Base-by-base conservation (phyloP, 2,888 invertebrate species). In the Syrphus vitripennis region DNA sequence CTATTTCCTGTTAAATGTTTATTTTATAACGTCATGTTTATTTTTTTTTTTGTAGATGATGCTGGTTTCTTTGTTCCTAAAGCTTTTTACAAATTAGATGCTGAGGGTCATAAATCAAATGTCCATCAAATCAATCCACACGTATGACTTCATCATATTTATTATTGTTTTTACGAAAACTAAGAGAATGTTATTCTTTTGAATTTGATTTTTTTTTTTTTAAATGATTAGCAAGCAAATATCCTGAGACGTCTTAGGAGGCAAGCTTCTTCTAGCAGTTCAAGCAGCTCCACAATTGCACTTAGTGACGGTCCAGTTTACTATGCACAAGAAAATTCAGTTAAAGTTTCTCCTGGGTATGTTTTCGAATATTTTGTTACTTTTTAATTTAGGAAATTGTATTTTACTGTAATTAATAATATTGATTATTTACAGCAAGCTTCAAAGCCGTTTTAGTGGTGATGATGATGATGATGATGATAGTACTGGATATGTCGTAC, bases 61-160 rank as follows among this genome's bases (percentile, higher is more conserved):
- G 87, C 89, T 75, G 91, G 91, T 1, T 90, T 90, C 37, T 91
- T 91, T 26, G 88, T 92, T 59, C 91, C 91, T 1, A 89, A 89
- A 37, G 89, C 91, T 12, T 90, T 91, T 87, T 91, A 89, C 71
- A 92, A 89, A 3, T 59, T 91, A 75, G 92, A 91, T 72, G 71
- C 90, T 3, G 88, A 91, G 78, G 91, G 91, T 4, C 91, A 89
- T 67, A 90, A 89, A 53, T 92, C 91, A 14, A 81, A 89, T 81
- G 83, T 91, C 12, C 89, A 90, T 76, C 88, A 90, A 10, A 90
- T 91, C 10, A 91, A 89, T 78, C 89, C 87, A 19, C 90, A 89
- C 71, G 88, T 92, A 83, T 42, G 83, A 34, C 19, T 24, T 65
- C 16, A 65, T 42, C 16, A 12, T 3, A 29, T 26, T 26, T 55